Evolutionary conservation across 2,797 vertebrate genomes (phyloP).

Genomic region (Staurois parvus): DNA sequence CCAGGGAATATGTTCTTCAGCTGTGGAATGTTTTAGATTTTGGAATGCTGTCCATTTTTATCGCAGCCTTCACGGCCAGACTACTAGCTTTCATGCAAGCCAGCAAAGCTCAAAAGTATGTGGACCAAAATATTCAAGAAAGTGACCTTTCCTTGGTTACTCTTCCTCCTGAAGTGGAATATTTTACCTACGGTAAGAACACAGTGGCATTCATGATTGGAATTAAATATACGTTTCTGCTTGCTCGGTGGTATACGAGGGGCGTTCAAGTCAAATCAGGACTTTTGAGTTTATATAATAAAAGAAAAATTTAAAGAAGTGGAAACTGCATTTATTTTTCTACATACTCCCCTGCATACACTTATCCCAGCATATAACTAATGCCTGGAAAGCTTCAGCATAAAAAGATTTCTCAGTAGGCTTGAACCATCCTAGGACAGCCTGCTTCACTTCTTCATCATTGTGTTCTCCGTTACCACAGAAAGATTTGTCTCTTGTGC

Average conservation of each 20-base stretch:
- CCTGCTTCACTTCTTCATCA: too few species aligned
- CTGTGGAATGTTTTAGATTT: conserved; percentile 89
- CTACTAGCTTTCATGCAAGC: conserved; percentile 86
- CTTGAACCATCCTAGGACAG: too few species aligned
- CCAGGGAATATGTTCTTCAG: conserved; percentile 86
- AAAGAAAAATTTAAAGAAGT: too few species aligned
- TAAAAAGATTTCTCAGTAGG: too few species aligned
- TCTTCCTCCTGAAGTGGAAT: conserved; percentile 85
- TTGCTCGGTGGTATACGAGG: not conserved
- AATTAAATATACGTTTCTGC: not conserved
- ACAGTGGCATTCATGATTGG: not conserved
- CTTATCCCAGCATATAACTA: too few species aligned
- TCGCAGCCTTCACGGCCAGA: conserved; percentile 86
- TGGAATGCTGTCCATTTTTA: conserved; percentile 90
- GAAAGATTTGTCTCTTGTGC: too few species aligned
- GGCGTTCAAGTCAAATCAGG: too few species aligned
- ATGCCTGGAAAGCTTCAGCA: too few species aligned
- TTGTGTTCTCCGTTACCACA: too few species aligned
- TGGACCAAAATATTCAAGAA: conserved; percentile 82
- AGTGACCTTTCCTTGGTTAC: conserved; percentile 82
- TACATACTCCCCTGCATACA: too few species aligned
- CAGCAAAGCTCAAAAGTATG: conserved; percentile 87
- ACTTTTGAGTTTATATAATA: too few species aligned
- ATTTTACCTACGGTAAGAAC: conserved; percentile 86
- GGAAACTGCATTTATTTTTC: too few species aligned